phyloP scores from a whole-genome alignment of 2,888 invertebrate genomes.

The Diplolepis rosae region DNA sequence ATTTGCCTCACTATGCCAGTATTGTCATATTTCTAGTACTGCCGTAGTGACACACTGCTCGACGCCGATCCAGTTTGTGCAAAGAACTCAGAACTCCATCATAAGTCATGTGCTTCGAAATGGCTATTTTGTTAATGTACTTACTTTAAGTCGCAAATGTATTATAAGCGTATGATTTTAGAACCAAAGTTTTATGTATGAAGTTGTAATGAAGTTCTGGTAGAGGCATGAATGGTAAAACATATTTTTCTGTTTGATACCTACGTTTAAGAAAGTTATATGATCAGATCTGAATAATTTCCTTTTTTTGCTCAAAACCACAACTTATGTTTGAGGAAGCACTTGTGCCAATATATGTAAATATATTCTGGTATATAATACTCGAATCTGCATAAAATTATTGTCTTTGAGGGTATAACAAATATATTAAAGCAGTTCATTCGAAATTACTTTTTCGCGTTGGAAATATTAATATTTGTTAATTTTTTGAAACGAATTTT shows the following conservation, averaged over 20 bases:
- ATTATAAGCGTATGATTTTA: not conserved
- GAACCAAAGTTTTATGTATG: not conserved
- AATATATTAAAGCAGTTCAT: no score
- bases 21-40: slow-evolving; percentile 64
- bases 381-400: not conserved
- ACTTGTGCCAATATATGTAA: slow-evolving; percentile 13
- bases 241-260: not conserved
- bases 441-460: no score
- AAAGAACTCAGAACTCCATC: slow-evolving; percentile 46
- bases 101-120: slow-evolving; percentile 3
- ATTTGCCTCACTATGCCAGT: slow-evolving; percentile 71
- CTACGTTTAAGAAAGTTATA: not conserved
- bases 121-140: not conserved
- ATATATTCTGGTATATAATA: not conserved
- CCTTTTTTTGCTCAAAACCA: not conserved
- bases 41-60: slow-evolving; percentile 71
- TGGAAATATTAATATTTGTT: no score
- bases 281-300: not conserved
- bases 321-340: not conserved
- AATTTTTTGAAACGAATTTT: no score
- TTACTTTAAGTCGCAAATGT: slow-evolving; percentile 1
- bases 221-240: not conserved
- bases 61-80: slow-evolving; percentile 68
- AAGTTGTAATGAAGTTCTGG: not conserved
- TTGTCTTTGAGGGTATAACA: no score